Evolutionary conservation across 2,113 vertebrate genomes (phyloP).

Genomic region (Prionailurus bengalensis): DNA sequence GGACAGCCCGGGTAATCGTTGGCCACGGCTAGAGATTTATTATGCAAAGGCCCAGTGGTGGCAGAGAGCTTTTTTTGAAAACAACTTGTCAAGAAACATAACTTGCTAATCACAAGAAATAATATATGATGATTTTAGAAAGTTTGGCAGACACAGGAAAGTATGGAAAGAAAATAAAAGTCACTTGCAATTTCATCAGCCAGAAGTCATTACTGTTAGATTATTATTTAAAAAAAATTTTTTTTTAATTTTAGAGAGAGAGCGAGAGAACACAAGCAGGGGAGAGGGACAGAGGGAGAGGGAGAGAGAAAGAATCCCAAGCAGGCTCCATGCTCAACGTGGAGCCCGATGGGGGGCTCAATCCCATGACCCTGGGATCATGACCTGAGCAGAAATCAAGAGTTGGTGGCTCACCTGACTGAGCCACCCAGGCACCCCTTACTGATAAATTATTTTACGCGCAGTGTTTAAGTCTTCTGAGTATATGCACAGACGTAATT

Average conservation of each 20-base stretch:
- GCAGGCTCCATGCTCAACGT: too few relatives aligned
- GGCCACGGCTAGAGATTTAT: background rate
- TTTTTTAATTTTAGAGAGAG: too few relatives aligned
- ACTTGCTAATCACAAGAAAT: background rate
- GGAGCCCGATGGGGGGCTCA: too few relatives aligned
- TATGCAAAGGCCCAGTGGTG: background rate
- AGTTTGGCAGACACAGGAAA: background rate
- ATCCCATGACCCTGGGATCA: too few relatives aligned
- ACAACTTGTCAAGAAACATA: background rate
- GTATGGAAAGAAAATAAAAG: background rate
- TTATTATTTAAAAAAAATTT: background rate
- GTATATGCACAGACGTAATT: background rate
- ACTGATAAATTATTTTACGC: background rate
- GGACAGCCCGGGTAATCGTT: background rate
- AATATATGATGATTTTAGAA: background rate
- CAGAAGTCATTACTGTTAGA: conserved; percentile 17
- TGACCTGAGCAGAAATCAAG: too few relatives aligned
- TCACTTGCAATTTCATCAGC: background rate
- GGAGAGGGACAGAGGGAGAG: too few relatives aligned
- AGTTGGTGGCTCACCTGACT: too few relatives aligned
- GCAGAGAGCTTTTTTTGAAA: background rate
- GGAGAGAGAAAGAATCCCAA: too few relatives aligned
- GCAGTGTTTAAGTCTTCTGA: conserved; percentile 5
- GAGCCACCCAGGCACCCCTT: background rate
- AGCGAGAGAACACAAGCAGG: too few relatives aligned